Conservation (phyloP, 2,113 vertebrate genomes). For the Thinocorus orbignyianus region DNA sequence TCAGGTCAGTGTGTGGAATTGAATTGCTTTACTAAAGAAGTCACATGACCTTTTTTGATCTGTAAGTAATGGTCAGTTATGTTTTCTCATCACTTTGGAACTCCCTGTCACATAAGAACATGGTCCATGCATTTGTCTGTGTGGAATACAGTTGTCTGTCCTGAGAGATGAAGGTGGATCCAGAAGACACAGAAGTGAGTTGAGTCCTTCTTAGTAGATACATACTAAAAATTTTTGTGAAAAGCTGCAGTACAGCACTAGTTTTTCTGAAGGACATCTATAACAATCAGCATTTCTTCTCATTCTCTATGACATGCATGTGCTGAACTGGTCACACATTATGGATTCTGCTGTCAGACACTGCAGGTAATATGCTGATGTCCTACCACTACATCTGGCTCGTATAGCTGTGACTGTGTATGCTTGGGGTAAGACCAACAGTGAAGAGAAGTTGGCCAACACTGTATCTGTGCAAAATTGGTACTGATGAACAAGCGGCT, state of each 20-base stretch:
- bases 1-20: neutral
- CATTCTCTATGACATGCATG: neutral
- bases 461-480: neutral
- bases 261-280: neutral
- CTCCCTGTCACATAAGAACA: neutral
- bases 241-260: neutral
- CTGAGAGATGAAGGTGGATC: neutral
- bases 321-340: neutral
- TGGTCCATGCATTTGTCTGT: too few relatives aligned
- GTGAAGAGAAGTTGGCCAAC: neutral
- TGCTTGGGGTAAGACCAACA: neutral
- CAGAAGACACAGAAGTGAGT: neutral
- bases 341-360: neutral
- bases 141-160: neutral
- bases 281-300: neutral
- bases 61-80: neutral
- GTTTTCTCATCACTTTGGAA: neutral
- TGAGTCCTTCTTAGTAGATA: neutral
- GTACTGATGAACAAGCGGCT: neutral
- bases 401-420: neutral
- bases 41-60: neutral
- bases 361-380: neutral
- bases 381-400: neutral
- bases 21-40: neutral
- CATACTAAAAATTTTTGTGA: neutral